These are phyloP conservation scores for Sporophila hypoxantha DNA, from an alignment of 2,113 vertebrate species.

Conservation along the genomic window DNA sequence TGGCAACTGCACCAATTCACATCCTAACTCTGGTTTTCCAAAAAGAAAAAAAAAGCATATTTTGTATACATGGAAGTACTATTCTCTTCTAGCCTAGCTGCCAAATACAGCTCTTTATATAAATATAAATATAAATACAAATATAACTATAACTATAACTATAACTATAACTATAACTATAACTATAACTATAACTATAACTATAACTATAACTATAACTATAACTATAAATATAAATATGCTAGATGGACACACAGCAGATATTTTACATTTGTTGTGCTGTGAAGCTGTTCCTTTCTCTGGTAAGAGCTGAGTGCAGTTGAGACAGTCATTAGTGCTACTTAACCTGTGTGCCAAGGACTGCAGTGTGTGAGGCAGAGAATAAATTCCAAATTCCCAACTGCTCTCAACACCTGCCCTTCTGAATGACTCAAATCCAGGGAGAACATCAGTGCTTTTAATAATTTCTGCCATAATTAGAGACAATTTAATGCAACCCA, in stretches of 20 bases:
- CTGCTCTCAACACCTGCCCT: background rate
- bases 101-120: background rate
- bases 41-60: accelerated
- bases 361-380: background rate
- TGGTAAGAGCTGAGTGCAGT: background rate
- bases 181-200: too few relatives aligned
- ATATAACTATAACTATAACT: too few relatives aligned
- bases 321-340: background rate
- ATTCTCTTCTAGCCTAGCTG: background rate
- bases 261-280: background rate
- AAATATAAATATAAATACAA: background rate
- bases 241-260: background rate
- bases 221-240: background rate
- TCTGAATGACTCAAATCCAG: background rate
- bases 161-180: too few relatives aligned
- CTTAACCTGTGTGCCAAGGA: background rate
- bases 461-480: background rate
- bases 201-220: too few relatives aligned
- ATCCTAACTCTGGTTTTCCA: background rate
- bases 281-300: background rate
- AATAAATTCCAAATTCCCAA: background rate
- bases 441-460: background rate
- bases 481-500: background rate
- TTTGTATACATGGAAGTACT: background rate
- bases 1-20: background rate